Base-by-base conservation (phyloP, 1,140 invertebrate genomes). In the Argopecten irradians region DNA sequence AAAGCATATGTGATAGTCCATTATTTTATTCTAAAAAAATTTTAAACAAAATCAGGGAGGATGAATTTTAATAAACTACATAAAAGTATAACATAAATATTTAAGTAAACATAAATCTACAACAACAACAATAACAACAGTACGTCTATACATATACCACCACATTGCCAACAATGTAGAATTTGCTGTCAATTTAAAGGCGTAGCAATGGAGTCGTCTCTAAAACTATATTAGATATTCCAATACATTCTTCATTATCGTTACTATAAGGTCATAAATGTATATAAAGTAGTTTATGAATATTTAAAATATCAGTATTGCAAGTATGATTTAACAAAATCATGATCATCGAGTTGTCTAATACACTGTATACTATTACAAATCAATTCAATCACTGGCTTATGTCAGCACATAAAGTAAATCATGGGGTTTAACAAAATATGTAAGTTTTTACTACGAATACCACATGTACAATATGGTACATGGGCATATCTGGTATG, bases 41-140 rank as follows among this genome's bases (percentile, higher is more conserved):
- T n/a, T 71, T 71, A 71, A 71, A 71, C 28, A 71, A 71, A 71
- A 71, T 71, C n/a, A 71, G n/a, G 55, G 55, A 71, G 28, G 55
- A 71, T 71, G 55, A 71, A 28, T 71, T n/a, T 71, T 5, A 39
- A 71, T 71, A 71, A 71, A 71, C 55, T 71, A 71, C 55, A 71
- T 71, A 28, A 71, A 71, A 71, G 55, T 28, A 71, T 71, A 71
- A 71, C 55, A 71, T 71, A 71, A 71, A 71, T 71, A 28, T 39
- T 71, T 71, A n/a, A 71, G 55, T 71, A 71, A 71, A 71, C 55
- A 3, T 71, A 71, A 71, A 71, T 71, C 55, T 71, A 71, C 55
- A 71, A 71, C 55, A 71, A 71, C 55, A 71, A 71, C 55, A 71
- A 28, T 16, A 71, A 46, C 43, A 46, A 46, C 43, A 46, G 22